Percentiles rank a stretch among this genome's conserved stretches.
phyloP scores from a whole-genome alignment of 2,888 invertebrate genomes.

The Eristalinus sepulchralis region DNA sequence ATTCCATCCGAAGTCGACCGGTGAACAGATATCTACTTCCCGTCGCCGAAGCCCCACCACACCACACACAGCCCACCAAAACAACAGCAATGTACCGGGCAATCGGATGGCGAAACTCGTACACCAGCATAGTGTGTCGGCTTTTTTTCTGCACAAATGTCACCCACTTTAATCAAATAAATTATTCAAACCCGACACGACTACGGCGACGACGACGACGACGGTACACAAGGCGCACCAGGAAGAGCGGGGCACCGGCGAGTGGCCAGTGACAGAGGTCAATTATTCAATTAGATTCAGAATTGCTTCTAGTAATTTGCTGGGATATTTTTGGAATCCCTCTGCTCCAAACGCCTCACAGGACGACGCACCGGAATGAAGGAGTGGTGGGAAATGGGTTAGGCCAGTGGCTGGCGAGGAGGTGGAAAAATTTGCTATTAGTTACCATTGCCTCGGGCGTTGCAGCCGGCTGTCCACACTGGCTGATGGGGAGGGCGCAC shows the following conservation, averaged over 20 bases:
- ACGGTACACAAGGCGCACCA: constrained; percentile 1
- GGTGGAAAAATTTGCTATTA: not conserved
- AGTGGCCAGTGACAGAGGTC: not conserved
- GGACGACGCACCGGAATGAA: not conserved
- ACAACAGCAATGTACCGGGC: constrained; percentile 39
- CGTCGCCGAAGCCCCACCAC: not conserved
- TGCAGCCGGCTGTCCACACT: not conserved
- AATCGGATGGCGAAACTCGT: constrained; percentile 28
- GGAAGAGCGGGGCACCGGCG: not conserved
- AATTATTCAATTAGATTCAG: constrained; percentile 53
- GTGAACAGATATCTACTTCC: not conserved
- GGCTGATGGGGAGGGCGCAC: not conserved
- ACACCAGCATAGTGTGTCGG: constrained; percentile 28
- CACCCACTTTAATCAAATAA: constrained; percentile 61
- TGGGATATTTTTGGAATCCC: not conserved
- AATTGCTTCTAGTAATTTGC: constrained; percentile 1
- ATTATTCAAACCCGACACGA: constrained; percentile 28
- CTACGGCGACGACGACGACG: not conserved
- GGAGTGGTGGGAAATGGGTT: constrained; percentile 1
- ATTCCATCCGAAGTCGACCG: not conserved
- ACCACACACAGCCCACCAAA: constrained; percentile 18
- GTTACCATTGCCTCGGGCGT: constrained; percentile 2
- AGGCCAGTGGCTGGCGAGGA: not conserved
- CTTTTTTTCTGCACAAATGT: constrained; percentile 48
- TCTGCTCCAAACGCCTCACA: not conserved